These are phyloP conservation scores for Zophobas morio DNA, from an alignment of 1,140 invertebrate genomes.

Conservation along the genomic window DNA sequence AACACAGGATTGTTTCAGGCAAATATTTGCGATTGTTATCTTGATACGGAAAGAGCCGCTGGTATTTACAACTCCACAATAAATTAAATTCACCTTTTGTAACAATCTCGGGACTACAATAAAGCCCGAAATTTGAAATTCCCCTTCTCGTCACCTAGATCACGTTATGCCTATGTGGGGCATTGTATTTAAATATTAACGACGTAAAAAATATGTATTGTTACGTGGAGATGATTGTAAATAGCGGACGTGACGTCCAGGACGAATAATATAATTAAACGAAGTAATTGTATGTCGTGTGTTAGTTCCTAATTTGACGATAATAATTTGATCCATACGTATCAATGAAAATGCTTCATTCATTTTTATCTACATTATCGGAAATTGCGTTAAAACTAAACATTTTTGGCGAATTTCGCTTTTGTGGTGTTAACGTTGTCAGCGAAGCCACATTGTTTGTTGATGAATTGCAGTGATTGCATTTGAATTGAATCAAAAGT, in stretches of 20 bases:
- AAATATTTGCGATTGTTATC: conserved; percentile 38
- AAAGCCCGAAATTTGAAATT: too few species aligned
- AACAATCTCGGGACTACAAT: too few species aligned
- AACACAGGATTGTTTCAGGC: conserved; percentile 13
- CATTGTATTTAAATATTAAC: conserved; percentile 41
- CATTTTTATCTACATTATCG: neutral
- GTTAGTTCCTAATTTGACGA: conserved; percentile 18
- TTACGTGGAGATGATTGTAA: conserved; percentile 29
- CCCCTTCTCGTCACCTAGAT: conserved; percentile 1
- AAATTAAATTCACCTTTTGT: too few species aligned
- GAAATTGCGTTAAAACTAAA: neutral
- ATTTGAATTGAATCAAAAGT: conserved; percentile 23
- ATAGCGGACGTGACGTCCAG: conserved; percentile 34
- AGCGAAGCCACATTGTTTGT: conserved; percentile 2
- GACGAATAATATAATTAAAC: conserved; percentile 28
- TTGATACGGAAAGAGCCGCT: conserved; percentile 13
- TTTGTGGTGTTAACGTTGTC: conserved; percentile 12
- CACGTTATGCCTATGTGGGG: conserved; percentile 5
- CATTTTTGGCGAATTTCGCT: neutral
- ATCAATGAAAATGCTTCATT: conserved; percentile 32
- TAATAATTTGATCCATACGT: conserved; percentile 23
- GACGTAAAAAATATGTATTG: conserved; percentile 38
- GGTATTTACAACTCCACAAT: neutral
- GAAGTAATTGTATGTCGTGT: conserved; percentile 10
- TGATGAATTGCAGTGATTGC: conserved; percentile 25